These are phyloP conservation scores for Diaphora mendica DNA, from an alignment of 2,888 invertebrate species.

Conservation along the genomic window DNA sequence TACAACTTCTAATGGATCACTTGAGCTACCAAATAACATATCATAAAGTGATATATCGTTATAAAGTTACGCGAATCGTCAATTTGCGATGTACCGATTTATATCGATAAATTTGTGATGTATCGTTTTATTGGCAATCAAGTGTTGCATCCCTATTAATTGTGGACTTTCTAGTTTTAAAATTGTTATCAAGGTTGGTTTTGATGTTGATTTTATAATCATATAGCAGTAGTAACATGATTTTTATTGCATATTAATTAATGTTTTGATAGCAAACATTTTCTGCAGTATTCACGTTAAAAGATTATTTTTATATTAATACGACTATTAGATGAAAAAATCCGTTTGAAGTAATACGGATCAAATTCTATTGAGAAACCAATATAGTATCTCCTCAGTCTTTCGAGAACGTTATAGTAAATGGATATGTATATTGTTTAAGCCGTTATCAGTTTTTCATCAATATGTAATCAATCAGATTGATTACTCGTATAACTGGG, in stretches of 20 bases:
- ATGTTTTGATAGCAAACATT: not conserved
- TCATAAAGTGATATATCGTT: slow-evolving; percentile 24
- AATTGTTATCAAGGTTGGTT: not conserved
- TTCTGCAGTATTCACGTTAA: not conserved
- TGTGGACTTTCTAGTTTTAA: slow-evolving; percentile 16
- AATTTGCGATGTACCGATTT: slow-evolving; percentile 19
- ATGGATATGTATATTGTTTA: no score
- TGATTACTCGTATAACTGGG: no score
- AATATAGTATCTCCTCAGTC: no score
- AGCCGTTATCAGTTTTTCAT: no score
- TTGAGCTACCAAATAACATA: slow-evolving; percentile 24
- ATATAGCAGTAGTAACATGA: not conserved
- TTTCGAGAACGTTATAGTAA: no score
- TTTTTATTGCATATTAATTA: not conserved
- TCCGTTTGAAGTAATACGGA: no score
- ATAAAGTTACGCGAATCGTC: slow-evolving; percentile 21
- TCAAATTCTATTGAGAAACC: not conserved
- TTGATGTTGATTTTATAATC: slow-evolving; percentile 2
- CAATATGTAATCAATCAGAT: no score
- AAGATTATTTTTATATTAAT: not conserved
- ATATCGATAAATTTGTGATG: slow-evolving; percentile 13
- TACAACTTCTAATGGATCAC: slow-evolving; percentile 21
- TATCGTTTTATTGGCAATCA: slow-evolving; percentile 14
- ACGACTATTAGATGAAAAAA: not conserved
- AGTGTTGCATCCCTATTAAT: slow-evolving; percentile 16